These are phyloP conservation scores for Meandrina meandrites DNA, from an alignment of 92 coral and sea anemone genomes.

Conservation along the genomic window DNA sequence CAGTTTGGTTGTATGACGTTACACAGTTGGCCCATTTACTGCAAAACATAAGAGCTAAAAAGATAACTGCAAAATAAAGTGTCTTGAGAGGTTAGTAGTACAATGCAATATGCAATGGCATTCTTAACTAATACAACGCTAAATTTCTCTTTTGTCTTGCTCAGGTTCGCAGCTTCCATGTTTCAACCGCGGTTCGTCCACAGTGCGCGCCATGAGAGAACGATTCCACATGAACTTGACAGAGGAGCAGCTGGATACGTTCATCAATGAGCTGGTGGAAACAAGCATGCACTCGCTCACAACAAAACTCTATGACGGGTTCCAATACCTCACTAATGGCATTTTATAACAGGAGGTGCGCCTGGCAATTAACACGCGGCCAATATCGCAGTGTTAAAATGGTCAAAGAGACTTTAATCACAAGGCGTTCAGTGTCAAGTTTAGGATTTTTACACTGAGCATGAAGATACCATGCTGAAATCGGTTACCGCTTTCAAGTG, in stretches of 20 bases:
- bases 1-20: neutral
- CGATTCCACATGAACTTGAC: slow-evolving; percentile 97
- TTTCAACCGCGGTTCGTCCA: slow-evolving; percentile 93
- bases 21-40: neutral
- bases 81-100: neutral
- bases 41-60: neutral
- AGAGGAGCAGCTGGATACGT: slow-evolving; percentile 92
- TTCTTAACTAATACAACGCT: neutral
- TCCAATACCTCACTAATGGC: slow-evolving; percentile 96
- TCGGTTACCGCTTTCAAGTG: neutral
- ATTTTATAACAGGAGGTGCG: slow-evolving; percentile 59
- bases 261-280: slow-evolving; percentile 91
- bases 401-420: neutral
- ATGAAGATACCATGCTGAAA: too few relatives aligned
- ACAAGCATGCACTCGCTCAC: slow-evolving; percentile 93
- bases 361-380: neutral
- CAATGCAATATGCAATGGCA: too few relatives aligned
- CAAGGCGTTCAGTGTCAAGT: neutral
- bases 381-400: neutral
- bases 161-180: slow-evolving; percentile 98
- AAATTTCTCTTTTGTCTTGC: neutral
- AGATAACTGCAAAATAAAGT: neutral
- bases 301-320: slow-evolving; percentile 98
- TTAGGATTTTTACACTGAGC: neutral
- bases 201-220: slow-evolving; percentile 93